Evolutionary conservation across 2,888 invertebrate species (phyloP).

Genomic region (Portevinia maculata): DNA sequence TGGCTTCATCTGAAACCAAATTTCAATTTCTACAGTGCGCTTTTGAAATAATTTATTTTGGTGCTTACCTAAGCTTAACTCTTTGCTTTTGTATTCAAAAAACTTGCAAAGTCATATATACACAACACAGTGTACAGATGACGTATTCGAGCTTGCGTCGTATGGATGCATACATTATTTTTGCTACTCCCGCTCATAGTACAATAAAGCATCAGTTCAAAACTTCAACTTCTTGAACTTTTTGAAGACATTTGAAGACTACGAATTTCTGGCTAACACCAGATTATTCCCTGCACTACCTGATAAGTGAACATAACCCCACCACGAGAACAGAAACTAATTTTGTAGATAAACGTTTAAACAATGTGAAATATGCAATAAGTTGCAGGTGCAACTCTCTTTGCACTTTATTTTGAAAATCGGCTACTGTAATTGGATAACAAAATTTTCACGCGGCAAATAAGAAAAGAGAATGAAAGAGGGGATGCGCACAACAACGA

Average conservation of each 20-base stretch:
- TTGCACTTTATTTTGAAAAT: conserved; percentile 23
- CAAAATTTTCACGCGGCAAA: conserved; percentile 57
- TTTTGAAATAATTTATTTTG: no score
- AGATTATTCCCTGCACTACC: background rate
- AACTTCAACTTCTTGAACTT: no score
- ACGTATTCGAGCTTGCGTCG: no score
- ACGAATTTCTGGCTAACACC: conserved; percentile 19
- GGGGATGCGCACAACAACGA: conserved; percentile 6
- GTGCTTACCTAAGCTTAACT: no score
- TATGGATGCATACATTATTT: no score
- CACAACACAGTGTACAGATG: no score
- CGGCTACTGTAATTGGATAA: conserved; percentile 56
- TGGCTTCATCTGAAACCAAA: no score
- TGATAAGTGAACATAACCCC: conserved; percentile 22
- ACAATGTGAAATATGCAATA: conserved; percentile 50
- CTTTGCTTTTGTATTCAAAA: no score
- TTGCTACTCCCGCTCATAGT: no score
- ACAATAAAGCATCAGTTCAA: no score
- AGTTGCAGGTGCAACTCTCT: conserved; percentile 53
- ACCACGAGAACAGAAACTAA: conserved; percentile 13
- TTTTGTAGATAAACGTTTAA: conserved; percentile 51
- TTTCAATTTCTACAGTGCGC: no score
- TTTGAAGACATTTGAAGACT: conserved; percentile 26
- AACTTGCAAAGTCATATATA: no score
- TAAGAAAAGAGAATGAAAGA: conserved; percentile 38